Evolutionary conservation across 2,797 vertebrate species (phyloP).

Genomic region (Cyclopterus lumpus): DNA sequence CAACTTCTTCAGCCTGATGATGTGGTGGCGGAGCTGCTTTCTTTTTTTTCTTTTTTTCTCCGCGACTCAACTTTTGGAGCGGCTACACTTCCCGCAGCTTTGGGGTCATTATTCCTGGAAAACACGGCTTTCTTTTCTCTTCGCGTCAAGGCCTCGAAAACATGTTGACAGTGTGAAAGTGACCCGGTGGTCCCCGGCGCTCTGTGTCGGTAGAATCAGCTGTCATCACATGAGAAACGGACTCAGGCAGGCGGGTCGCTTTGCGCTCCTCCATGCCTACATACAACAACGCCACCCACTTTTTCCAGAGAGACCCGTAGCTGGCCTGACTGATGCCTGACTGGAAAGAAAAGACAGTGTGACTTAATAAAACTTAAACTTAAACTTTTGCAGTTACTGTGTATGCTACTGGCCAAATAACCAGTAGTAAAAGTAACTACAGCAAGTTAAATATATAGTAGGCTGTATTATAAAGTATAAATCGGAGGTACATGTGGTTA

Average conservation of each 20-base stretch:
- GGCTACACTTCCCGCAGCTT: constrained; percentile 20
- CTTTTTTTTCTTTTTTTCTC: not conserved
- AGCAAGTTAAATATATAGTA: not conserved
- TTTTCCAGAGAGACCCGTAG: constrained; percentile 57
- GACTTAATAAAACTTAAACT: not conserved
- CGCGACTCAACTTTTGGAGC: constrained; percentile 48
- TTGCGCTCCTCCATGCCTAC: constrained; percentile 74
- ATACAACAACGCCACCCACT: constrained; percentile 77
- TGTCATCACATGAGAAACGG: constrained; percentile 74
- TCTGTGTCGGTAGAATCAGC: constrained; percentile 69
- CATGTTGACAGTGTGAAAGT: not conserved
- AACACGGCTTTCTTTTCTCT: not conserved
- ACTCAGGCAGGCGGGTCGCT: constrained; percentile 28
- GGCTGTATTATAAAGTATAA: not conserved
- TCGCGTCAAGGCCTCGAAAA: not conserved
- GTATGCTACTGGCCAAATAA: not conserved
- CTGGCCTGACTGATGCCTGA: constrained; percentile 77
- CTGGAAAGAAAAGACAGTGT: constrained; percentile 47
- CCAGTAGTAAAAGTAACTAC: not conserved
- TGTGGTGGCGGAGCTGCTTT: constrained; percentile 51
- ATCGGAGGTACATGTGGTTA: not conserved
- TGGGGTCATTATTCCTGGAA: not conserved
- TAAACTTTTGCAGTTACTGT: too few species aligned
- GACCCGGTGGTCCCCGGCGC: constrained; percentile 25
- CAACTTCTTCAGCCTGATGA: constrained; percentile 53